phyloP scores from a whole-genome alignment of 2,113 vertebrate genomes.

The Pollimyrus isidori region DNA sequence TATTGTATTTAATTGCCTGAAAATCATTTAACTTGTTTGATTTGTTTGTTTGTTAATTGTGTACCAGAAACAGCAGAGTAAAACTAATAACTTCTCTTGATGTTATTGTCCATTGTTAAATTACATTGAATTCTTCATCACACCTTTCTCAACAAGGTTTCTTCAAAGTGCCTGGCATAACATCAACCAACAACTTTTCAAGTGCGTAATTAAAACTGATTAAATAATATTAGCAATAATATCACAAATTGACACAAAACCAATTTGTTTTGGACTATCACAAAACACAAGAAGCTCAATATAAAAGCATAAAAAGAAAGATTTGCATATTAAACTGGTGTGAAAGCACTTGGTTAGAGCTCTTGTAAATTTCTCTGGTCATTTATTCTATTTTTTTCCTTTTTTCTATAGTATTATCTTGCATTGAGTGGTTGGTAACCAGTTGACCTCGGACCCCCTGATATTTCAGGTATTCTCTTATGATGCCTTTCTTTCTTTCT shows the following conservation, averaged over 20 bases:
- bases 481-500: not conserved
- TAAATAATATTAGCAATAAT: not conserved
- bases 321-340: not conserved
- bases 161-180: not conserved
- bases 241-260: not conserved
- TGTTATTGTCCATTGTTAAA: not conserved
- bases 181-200: not conserved
- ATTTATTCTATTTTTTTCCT: not conserved
- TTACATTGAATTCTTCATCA: not conserved
- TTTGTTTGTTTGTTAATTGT: not conserved
- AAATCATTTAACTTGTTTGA: conserved; percentile 19
- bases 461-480: too few species aligned
- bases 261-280: not conserved
- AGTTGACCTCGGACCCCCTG: too few species aligned
- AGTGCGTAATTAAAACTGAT: not conserved
- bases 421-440: too few species aligned
- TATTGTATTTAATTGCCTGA: conserved; percentile 25
- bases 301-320: not conserved
- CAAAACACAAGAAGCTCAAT: not conserved
- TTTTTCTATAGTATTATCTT: not conserved
- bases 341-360: not conserved
- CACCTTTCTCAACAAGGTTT: not conserved
- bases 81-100: conserved; percentile 9
- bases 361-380: not conserved
- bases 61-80: not conserved